A percentile compares a stretch with the other conserved stretches of the same genome.
Evolutionary conservation across 2,888 invertebrate species (phyloP).

Genomic region (Zeuzera pyrina): DNA sequence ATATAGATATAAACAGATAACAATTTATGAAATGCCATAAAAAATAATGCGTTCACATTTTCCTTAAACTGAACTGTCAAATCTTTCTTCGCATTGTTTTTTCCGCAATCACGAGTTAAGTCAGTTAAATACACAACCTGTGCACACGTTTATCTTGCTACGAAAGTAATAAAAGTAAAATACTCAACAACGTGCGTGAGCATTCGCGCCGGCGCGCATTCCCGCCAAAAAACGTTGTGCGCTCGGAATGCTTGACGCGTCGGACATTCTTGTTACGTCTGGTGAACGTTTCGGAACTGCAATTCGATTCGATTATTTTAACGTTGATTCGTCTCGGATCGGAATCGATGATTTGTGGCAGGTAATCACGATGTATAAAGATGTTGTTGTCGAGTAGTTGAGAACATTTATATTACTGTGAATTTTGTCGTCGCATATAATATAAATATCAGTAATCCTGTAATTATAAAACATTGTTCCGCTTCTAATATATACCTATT

Average conservation of each 20-base stretch:
- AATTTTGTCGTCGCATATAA: not conserved
- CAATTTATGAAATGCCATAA: no score
- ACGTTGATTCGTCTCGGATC: conserved; percentile 48
- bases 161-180: not conserved
- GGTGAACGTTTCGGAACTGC: conserved; percentile 10
- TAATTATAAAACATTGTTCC: not conserved
- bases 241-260: conserved; percentile 45
- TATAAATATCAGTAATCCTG: not conserved
- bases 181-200: conserved; percentile 46
- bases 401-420: conserved; percentile 1
- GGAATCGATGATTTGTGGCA: conserved; percentile 43
- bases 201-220: conserved; percentile 45
- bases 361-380: conserved; percentile 38
- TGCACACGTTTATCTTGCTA: not conserved
- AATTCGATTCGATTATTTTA: conserved; percentile 39
- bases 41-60: no score
- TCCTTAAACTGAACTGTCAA: no score
- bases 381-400: conserved; percentile 3
- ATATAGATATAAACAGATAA: no score
- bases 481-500: no score
- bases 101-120: no score
- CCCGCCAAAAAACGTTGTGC: conserved; percentile 58
- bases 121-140: no score
- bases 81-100: no score
- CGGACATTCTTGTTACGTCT: conserved; percentile 41